Base-by-base conservation (phyloP, 1,140 invertebrate species). In the Sogatella furcifera region DNA sequence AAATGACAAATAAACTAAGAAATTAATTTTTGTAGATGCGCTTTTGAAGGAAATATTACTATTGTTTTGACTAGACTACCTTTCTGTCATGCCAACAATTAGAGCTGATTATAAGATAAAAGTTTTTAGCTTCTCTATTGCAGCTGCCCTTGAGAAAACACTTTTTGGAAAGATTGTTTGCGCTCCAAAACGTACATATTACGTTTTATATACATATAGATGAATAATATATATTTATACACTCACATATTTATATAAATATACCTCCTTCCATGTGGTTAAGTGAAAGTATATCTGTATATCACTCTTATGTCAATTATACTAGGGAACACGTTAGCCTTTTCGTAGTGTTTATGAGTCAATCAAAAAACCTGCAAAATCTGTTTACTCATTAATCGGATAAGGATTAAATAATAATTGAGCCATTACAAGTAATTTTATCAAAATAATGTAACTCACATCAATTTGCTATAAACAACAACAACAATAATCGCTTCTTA, bases 301-400 rank as follows among this genome's bases (percentile, higher is more conserved):
- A 34, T 38, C 49, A 60, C 56, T 64, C 62, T 62, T 38, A 62
- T 62, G 63, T 64, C 63, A 64, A 64, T 64, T 64, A 64, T 59
- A 55, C 61, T 64, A 64, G 60, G 60, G 63, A 62, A 62, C 22
- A 31, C 60, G 58, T 62, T 42, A 52, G 52, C 52, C 54, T 55
- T 34, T 52, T 56, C 56, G 54, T 34, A 34, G 54, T 34, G 54
- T 31, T 19, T 21, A 28, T 21, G 22, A 28, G 19, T 17, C 52
- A 53, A n/a, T n/a, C 52, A 53, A 31, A n/a, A 22, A 31, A 17
- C 22, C 22, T 22, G 28, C 31, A 34, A 11, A n/a, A 15, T 15
- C 19, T 24, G 21, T 55, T 28, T 60, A 52, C 46, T 60, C 49
- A 22, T 53, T 41, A 46, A 34, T 31, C 49, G n/a, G 38, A 46